A percentile compares a stretch with the other conserved stretches of the same genome.
Evolutionary conservation across 2,797 vertebrate species (phyloP).

Genomic region (Hyperoplus lanceolatus): DNA sequence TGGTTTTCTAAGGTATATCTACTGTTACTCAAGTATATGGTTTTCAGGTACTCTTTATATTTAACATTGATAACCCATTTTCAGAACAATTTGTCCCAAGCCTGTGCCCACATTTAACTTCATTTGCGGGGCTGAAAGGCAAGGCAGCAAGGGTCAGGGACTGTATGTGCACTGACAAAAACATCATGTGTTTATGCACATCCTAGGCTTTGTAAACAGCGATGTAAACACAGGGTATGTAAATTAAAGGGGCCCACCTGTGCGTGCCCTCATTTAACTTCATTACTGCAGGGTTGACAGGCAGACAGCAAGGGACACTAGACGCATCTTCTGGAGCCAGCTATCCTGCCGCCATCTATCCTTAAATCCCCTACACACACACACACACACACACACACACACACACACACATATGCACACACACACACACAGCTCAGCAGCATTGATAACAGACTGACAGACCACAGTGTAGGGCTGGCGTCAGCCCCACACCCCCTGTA

Average conservation of each 20-base stretch:
- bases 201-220: no score
- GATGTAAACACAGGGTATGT: no score
- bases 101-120: conserved; percentile 84
- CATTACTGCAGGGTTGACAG: conserved; percentile 84
- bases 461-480: conserved; percentile 68
- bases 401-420: no score
- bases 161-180: no score
- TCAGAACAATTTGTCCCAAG: conserved; percentile 45
- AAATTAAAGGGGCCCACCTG: no score
- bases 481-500: conserved; percentile 55
- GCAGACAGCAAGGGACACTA: conserved; percentile 63
- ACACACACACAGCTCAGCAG: conserved; percentile 64
- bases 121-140: conserved; percentile 82
- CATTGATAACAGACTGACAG: conserved; percentile 84
- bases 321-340: conserved; percentile 67
- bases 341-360: conserved; percentile 63
- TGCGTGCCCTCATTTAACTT: conserved; percentile 84
- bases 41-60: no score
- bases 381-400: no score
- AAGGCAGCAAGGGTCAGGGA: conserved; percentile 42
- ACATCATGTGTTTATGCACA: no score
- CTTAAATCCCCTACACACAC: conserved; percentile 2
- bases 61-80: conserved; percentile 12
- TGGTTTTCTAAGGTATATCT: no score
- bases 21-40: no score